Conservation (phyloP, 35 echinoderm and acorn worm genomes). For the Ophioderma brevispina region DNA sequence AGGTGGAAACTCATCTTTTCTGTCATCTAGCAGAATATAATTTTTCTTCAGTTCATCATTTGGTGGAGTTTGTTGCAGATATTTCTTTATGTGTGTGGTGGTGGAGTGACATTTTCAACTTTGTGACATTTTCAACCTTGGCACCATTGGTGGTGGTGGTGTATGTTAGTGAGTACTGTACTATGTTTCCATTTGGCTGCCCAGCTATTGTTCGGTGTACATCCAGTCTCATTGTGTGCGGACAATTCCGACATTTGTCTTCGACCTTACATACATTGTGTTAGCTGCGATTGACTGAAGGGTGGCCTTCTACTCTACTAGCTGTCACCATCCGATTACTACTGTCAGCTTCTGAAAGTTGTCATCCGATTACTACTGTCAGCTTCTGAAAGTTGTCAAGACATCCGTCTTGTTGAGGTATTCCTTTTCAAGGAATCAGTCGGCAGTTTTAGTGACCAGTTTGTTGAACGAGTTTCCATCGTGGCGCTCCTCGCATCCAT, state of each 20-base stretch:
- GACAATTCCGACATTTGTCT: neutral
- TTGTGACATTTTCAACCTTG: neutral
- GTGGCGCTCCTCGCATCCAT: neutral
- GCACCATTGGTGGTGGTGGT: no score
- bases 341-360: neutral
- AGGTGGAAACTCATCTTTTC: no score
- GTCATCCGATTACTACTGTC: neutral
- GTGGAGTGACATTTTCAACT: neutral
- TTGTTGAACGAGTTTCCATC: neutral
- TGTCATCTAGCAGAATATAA: no score
- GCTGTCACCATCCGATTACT: neutral
- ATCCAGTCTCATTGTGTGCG: neutral
- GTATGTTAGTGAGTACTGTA: neutral
- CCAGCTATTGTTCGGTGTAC: neutral
- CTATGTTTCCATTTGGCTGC: neutral
- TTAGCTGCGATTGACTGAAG: neutral
- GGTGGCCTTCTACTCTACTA: neutral
- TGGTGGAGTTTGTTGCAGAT: neutral
- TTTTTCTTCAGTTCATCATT: no score
- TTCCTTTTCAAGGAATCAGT: no score
- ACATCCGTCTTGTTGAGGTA: neutral
- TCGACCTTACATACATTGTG: neutral
- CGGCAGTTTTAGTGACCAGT: no score
- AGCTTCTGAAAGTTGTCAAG: neutral
- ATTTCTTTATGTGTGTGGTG: neutral